phyloP scores from a whole-genome alignment of 2,797 vertebrate genomes.

The Dipus sagitta region DNA sequence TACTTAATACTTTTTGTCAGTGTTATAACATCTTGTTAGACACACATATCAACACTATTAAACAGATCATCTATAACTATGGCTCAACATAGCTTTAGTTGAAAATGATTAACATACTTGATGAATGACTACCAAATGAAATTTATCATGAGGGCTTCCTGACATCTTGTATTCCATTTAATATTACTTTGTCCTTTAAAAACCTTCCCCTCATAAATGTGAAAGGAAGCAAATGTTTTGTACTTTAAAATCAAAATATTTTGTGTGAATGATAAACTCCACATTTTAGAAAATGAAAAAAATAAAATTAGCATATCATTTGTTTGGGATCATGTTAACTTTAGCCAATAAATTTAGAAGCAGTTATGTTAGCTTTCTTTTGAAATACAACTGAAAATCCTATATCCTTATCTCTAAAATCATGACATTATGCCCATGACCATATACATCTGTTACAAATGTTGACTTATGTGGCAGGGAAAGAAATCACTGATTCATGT shows the following conservation, averaged over 20 bases:
- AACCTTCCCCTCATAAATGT: slow-evolving; percentile 54
- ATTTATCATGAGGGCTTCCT: slow-evolving; percentile 65
- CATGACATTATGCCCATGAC: slow-evolving; percentile 25
- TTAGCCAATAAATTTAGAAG: slow-evolving; percentile 24
- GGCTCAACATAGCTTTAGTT: slow-evolving; percentile 30
- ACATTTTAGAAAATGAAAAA: slow-evolving; percentile 55
- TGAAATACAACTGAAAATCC: slow-evolving; percentile 55
- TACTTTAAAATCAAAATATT: slow-evolving; percentile 62
- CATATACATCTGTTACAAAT: slow-evolving; percentile 41
- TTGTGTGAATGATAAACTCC: slow-evolving; percentile 47
- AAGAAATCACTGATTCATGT: neutral
- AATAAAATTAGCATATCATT: slow-evolving; percentile 21
- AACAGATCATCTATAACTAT: slow-evolving; percentile 37
- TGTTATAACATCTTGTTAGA: slow-evolving; percentile 43
- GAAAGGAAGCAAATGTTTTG: slow-evolving; percentile 48
- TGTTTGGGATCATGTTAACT: slow-evolving; percentile 33
- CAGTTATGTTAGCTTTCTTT: slow-evolving; percentile 51
- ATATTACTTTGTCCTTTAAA: slow-evolving; percentile 54
- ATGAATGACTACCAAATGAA: slow-evolving; percentile 52
- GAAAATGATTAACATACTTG: slow-evolving; percentile 62
- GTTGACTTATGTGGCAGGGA: neutral
- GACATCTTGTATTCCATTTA: slow-evolving; percentile 55
- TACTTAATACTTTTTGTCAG: slow-evolving; percentile 43
- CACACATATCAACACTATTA: slow-evolving; percentile 23
- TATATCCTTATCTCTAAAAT: slow-evolving; percentile 53